phyloP scores from a whole-genome alignment of 2,113 vertebrate genomes.

The Eptatretus burgeri region DNA sequence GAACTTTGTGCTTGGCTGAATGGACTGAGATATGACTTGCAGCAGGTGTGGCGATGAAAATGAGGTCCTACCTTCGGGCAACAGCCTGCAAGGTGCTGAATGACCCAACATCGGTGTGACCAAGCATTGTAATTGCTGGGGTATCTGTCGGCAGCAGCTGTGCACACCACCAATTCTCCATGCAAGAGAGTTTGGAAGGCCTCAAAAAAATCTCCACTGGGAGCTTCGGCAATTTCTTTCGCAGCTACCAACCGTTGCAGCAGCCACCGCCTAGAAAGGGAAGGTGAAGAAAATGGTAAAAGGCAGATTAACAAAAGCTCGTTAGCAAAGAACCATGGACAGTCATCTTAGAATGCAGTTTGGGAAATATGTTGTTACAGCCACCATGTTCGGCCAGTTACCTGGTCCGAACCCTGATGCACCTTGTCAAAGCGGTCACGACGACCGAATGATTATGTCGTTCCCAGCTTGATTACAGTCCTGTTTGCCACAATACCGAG shows the following conservation, averaged over 20 bases:
- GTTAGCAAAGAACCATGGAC: no score
- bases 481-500: no score
- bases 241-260: constrained; percentile 43
- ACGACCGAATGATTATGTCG: no score
- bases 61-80: constrained; percentile 35
- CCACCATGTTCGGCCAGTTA: no score
- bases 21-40: no score
- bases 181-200: constrained; percentile 18
- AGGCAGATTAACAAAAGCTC: no score
- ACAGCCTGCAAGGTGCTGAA: constrained; percentile 52
- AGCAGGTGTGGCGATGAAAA: background rate
- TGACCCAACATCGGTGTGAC: constrained; percentile 93
- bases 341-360: no score
- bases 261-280: constrained; percentile 45
- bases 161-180: constrained; percentile 64
- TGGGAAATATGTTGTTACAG: no score
- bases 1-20: no score
- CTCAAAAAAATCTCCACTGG: constrained; percentile 25
- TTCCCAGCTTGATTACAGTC: no score
- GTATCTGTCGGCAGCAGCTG: constrained; percentile 54
- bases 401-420: no score
- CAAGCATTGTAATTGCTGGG: constrained; percentile 96
- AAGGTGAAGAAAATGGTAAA: background rate
- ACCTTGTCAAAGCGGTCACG: no score
- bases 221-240: constrained; percentile 17